phyloP scores from a whole-genome alignment of 64 coral and sea anemone genomes.

The Cladopsammia gracilis region DNA sequence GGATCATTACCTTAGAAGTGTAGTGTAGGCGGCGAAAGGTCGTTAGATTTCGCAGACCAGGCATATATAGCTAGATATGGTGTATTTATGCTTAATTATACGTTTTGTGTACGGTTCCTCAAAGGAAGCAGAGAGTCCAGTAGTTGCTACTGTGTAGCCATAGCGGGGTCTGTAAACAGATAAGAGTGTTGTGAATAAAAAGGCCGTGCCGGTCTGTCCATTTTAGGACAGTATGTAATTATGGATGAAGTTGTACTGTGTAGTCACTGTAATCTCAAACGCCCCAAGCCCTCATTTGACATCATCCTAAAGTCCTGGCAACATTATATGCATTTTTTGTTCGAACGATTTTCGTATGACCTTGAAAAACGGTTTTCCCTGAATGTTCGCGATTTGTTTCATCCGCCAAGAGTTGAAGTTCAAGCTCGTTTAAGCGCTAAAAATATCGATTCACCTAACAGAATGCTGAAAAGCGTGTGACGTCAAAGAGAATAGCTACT shows the following conservation, averaged over 20 bases:
- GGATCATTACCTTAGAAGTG: neutral
- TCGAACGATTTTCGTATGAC: too few species aligned
- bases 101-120: conserved; percentile 1
- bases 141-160: conserved; percentile 49
- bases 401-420: too few species aligned
- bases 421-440: too few species aligned
- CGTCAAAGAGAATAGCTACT: too few species aligned
- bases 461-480: too few species aligned
- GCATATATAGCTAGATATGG: neutral
- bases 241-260: neutral
- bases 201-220: conserved; percentile 40
- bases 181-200: conserved; percentile 45
- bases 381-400: too few species aligned
- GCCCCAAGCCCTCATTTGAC: neutral
- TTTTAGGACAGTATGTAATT: conserved; percentile 39
- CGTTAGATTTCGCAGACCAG: neutral
- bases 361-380: too few species aligned
- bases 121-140: neutral
- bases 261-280: neutral
- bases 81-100: conserved; percentile 47
- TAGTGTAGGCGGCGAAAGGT: neutral
- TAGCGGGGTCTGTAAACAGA: conserved; percentile 15
- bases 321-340: too few species aligned
- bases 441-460: too few species aligned
- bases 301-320: neutral